Base-by-base conservation (phyloP, 2,888 invertebrate genomes). In the Acholoe squamosa region DNA sequence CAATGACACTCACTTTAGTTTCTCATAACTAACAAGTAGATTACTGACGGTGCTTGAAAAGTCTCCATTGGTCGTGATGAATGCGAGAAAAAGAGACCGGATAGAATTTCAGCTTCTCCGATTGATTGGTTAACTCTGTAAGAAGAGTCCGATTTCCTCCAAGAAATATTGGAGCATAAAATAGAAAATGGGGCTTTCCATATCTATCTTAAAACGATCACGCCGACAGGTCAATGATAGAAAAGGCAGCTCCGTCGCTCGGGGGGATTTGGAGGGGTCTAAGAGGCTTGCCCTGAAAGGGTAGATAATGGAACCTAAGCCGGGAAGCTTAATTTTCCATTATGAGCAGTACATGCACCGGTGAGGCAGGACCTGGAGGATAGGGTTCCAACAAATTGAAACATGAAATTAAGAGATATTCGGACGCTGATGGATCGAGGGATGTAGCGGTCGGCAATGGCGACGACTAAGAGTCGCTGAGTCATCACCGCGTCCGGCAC, bases 401-500 rank as follows among this genome's bases (percentile, higher is more conserved):
- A 86, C 86, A 86, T 56, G 56, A 86, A 86, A 86, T 86, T 86
- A 86, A 86, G 56, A 86, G 86, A 54, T 86, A 86, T 86, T 86
- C 31, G 25, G 86, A 86, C 56, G 54, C 86, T 86, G 86, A 86
- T 86, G 31, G 86, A 86, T 86, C 0, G 86, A 54, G 56, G 86
- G 84, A 84, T 84, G 43, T 25, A 28, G 80, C n/a, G 80, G 80
- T 43, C n/a, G 80, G 34, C 31, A 28, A 80, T 19, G 34, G 80
- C 76, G 84, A 34, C 52, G 43, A 54, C 19, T 54, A 86, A 86
- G 54, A 56, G 86, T 54, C 33, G 86, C 86, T 86, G 86, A 86
- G 86, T 86, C 86, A 86, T 54, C 86, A 54, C 86, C 25, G 56
- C 86, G 86, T 86, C 86, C 86, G 86, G 86, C 54, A 54, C 28